A percentile compares a stretch with the other conserved stretches of the same genome.
phyloP scores from a whole-genome alignment of 1,140 invertebrate species.

The Lepidurus packardi region DNA sequence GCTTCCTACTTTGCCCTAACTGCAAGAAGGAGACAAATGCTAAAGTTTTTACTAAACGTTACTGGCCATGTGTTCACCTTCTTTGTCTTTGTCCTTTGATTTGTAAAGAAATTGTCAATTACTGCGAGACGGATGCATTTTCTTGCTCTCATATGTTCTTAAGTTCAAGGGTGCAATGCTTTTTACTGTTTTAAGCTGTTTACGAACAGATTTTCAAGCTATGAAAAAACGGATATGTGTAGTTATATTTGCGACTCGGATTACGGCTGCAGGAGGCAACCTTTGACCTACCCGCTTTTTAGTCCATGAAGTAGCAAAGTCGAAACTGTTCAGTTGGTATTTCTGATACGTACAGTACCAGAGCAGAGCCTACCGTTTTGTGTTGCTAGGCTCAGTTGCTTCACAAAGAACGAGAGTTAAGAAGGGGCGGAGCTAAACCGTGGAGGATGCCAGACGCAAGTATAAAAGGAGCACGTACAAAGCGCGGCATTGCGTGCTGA shows the following conservation, averaged over 20 bases:
- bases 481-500: not conserved
- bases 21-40: not conserved
- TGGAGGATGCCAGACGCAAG: constrained; percentile 1
- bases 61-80: no score
- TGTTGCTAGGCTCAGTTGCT: not conserved
- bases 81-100: no score
- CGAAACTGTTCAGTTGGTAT: not conserved
- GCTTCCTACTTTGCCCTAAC: not conserved
- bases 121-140: not conserved
- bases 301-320: not conserved
- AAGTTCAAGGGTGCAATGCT: not conserved
- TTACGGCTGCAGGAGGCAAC: not conserved
- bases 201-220: not conserved
- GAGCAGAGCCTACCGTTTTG: not conserved
- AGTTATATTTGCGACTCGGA: not conserved
- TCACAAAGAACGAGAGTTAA: not conserved
- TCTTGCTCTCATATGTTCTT: not conserved
- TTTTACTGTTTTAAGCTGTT: not conserved
- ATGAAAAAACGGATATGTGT: not conserved
- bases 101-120: no score
- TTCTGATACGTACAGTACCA: not conserved
- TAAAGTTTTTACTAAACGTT: not conserved
- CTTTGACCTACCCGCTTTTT: not conserved
- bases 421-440: not conserved
- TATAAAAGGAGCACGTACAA: not conserved